These are phyloP conservation scores for Dexiosoma caninum DNA, from an alignment of 2,888 invertebrate genomes.

Conservation along the genomic window DNA sequence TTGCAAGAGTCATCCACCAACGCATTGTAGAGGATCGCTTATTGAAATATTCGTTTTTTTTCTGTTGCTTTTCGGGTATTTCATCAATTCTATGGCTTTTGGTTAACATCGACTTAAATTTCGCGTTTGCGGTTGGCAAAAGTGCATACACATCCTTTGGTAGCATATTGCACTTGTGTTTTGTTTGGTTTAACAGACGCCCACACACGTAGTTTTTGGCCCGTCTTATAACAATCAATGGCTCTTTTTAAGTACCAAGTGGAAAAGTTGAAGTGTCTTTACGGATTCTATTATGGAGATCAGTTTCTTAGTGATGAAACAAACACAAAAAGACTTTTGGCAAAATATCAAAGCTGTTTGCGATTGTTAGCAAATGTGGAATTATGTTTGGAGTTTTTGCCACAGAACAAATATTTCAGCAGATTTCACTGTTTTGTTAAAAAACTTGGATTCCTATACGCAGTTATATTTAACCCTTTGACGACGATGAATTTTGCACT, in stretches of 20 bases:
- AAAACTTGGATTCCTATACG: background rate
- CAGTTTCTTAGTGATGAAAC: slow-evolving; percentile 20
- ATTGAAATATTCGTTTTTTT: background rate
- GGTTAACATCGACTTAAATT: slow-evolving; percentile 49
- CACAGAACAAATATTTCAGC: background rate
- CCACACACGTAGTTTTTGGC: slow-evolving; percentile 45
- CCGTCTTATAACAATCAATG: background rate
- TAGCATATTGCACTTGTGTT: background rate
- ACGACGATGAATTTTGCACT: too few species aligned
- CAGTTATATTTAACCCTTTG: too few species aligned
- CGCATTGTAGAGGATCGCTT: slow-evolving; percentile 49
- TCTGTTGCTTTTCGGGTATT: slow-evolving; percentile 19
- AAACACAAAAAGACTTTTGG: background rate
- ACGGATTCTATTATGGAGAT: background rate
- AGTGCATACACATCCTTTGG: slow-evolving; percentile 20
- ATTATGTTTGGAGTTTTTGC: background rate
- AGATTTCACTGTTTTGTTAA: background rate
- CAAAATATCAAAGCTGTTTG: background rate
- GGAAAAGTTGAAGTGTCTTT: background rate
- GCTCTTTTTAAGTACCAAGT: background rate
- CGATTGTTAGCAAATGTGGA: background rate
- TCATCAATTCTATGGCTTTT: slow-evolving; percentile 61
- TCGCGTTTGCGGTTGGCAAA: slow-evolving; percentile 62
- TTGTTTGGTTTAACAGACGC: slow-evolving; percentile 30
- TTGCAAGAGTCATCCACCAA: slow-evolving; percentile 54